These are phyloP conservation scores for Erpetoichthys calabaricus DNA, from an alignment of 2,797 vertebrate genomes.

Conservation along the genomic window DNA sequence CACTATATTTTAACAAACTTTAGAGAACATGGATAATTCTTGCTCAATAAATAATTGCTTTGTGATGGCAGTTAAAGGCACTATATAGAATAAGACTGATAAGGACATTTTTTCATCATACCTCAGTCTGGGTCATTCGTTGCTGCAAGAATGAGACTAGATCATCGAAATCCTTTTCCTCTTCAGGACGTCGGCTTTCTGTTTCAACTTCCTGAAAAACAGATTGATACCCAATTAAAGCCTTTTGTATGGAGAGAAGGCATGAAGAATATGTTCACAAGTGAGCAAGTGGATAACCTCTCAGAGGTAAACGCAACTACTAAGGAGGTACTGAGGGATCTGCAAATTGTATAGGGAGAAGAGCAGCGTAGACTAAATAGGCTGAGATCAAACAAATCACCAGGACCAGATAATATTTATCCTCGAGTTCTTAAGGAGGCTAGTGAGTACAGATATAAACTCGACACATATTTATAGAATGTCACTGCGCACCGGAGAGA, in stretches of 20 bases:
- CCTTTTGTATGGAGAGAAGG: background rate
- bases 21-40: background rate
- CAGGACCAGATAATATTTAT: too few species aligned
- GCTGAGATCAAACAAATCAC: too few species aligned
- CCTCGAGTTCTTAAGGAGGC: too few species aligned
- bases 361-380: too few species aligned
- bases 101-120: constrained; percentile 28
- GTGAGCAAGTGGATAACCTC: too few species aligned
- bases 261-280: too few species aligned
- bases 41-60: background rate
- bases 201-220: constrained; percentile 73
- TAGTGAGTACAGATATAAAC: too few species aligned
- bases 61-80: background rate
- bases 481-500: too few species aligned
- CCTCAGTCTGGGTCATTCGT: constrained; percentile 88
- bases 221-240: constrained; percentile 14
- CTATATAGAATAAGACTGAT: background rate
- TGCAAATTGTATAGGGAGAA: too few species aligned
- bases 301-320: too few species aligned
- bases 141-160: constrained; percentile 93
- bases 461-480: too few species aligned
- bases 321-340: too few species aligned
- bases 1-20: constrained; percentile 9
- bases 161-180: constrained; percentile 79
- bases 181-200: constrained; percentile 68